These are phyloP conservation scores for Zonitis immaculata DNA, from an alignment of 2,888 invertebrate species.

Conservation along the genomic window DNA sequence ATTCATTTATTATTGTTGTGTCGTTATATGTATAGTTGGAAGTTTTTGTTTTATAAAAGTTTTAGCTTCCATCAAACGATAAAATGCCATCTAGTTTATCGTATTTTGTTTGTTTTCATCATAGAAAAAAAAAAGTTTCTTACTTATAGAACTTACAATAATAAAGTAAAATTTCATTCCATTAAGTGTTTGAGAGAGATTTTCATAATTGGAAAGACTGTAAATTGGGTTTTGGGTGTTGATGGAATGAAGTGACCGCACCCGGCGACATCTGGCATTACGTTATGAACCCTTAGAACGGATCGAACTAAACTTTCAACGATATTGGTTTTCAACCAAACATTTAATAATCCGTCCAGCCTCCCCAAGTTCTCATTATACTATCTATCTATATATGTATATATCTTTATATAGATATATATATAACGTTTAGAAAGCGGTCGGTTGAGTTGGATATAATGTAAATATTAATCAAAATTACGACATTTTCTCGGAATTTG, in stretches of 20 bases:
- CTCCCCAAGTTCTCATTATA: no score
- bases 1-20: no score
- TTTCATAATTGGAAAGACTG: no score
- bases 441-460: no score
- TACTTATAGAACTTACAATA: no score
- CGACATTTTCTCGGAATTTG: not conserved
- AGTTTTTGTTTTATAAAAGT: conserved; percentile 30
- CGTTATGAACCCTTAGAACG: conserved; percentile 22
- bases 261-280: conserved; percentile 20
- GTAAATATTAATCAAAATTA: no score
- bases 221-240: no score
- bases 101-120: conserved; percentile 30
- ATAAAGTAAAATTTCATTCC: no score
- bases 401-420: no score
- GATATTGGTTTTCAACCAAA: conserved; percentile 24
- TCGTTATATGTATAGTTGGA: conserved; percentile 24
- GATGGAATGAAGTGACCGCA: conserved; percentile 22
- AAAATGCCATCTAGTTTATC: conserved; percentile 39
- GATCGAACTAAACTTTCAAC: conserved; percentile 14
- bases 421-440: conserved; percentile 13
- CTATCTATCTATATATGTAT: no score
- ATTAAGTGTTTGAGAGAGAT: no score
- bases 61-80: conserved; percentile 31
- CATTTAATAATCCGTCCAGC: conserved; percentile 17
- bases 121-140: no score